Conservation (phyloP, 1,140 invertebrate genomes). For the Leptopilina boulardi region DNA sequence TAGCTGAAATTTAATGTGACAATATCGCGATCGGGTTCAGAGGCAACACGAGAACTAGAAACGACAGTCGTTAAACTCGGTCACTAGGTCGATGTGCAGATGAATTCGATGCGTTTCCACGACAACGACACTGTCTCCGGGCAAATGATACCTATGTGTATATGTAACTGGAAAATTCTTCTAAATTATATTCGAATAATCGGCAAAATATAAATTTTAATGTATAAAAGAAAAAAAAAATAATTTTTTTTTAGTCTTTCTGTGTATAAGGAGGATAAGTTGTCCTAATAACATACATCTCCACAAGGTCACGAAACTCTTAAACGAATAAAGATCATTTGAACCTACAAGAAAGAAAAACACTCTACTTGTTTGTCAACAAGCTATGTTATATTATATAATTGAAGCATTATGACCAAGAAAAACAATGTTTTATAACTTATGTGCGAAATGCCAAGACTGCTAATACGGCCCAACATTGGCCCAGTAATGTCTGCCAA, state of each 20-base stretch:
- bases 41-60: constrained; percentile 27
- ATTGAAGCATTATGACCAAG: too few species aligned
- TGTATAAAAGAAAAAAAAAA: background rate
- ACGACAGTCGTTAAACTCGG: constrained; percentile 58
- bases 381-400: background rate
- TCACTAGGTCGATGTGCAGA: constrained; percentile 65
- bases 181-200: constrained; percentile 28
- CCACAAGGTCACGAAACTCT: background rate
- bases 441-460: too few species aligned
- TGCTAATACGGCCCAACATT: too few species aligned
- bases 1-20: constrained; percentile 16
- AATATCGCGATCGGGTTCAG: constrained; percentile 25
- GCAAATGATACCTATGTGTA: constrained; percentile 28
- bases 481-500: too few species aligned
- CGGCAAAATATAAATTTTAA: background rate
- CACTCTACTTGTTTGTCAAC: background rate
- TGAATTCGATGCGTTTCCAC: constrained; percentile 43
- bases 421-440: too few species aligned
- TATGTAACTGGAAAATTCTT: constrained; percentile 31
- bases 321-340: background rate
- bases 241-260: background rate
- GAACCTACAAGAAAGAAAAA: background rate
- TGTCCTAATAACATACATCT: constrained; percentile 4
- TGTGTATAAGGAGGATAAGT: background rate
- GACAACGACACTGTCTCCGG: constrained; percentile 37